Evolutionary conservation across 1,140 invertebrate genomes (phyloP), one percentile per base, ranked within the genome.

Genomic region (Plectrocnemia conspersa): DNA sequence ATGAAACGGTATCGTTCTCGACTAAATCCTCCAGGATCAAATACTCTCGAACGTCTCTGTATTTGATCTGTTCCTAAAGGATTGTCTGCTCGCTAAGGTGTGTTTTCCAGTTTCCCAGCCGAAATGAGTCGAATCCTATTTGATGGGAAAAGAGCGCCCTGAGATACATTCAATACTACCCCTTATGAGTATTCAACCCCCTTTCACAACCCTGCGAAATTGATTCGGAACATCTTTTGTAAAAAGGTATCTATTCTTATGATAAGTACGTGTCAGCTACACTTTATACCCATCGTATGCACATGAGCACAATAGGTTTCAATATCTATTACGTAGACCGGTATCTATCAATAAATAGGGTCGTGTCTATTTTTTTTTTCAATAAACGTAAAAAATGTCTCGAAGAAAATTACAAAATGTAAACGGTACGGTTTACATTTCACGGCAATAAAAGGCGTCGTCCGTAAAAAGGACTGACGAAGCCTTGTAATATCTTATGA

Each of bases 11-110:
- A 47, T 29, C 44, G 44, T 27, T 25, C 13, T 24, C 22, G 23
- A 47, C 44, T 3, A 47, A 24, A 47, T 47, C 23, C 23, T 25
- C 19, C 15, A 47, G 44, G 44, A 47, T 47, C 44, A 47, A 47
- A 47, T 47, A 15, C 22, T 47, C 22, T 47, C 27, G 16, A n/a
- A 10, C 44, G 21, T 9, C 7, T 2, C 13, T 47, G 22, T 47
- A 47, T 47, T 47, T 25, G 22, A 3, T 25, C 44, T 44, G 9
- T 16, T 38, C 18, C 35, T 38, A 38, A 38, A 38, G 35, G 35
- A 38, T 38, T 38, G 35, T 38, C 35, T 38, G 35, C 35, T 38
- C 18, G 18, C 35, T 38, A 38, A 5, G 35, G 35, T 38, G 10
- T 38, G 35, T 38, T 38, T 38, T 38, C 35, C 35, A 16, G 35